phyloP scores from a whole-genome alignment of 2,888 invertebrate genomes.

The Aphidius colemani region DNA sequence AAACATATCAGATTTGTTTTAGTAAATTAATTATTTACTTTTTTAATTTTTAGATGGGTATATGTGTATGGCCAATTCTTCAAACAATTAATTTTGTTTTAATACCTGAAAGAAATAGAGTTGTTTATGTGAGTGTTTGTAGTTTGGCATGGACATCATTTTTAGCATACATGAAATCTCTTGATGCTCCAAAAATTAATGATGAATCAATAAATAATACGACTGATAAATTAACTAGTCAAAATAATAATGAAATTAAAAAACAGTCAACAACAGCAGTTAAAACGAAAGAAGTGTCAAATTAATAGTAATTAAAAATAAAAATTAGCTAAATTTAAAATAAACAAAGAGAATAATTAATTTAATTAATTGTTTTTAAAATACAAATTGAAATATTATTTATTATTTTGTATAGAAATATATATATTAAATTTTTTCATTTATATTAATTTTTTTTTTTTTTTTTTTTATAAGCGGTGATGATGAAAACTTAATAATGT shows the following conservation, averaged over 20 bases:
- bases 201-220: background rate
- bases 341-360: background rate
- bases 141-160: conserved; percentile 79
- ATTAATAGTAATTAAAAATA: conserved; percentile 5
- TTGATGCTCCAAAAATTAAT: conserved; percentile 53
- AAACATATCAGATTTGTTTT: too few species aligned
- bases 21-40: background rate
- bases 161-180: conserved; percentile 77
- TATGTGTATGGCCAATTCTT: conserved; percentile 72
- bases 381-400: too few species aligned
- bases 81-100: conserved; percentile 76
- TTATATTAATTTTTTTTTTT: too few species aligned
- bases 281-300: conserved; percentile 19
- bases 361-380: too few species aligned
- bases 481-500: too few species aligned
- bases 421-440: too few species aligned
- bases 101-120: conserved; percentile 73
- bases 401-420: too few species aligned
- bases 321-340: background rate
- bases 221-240: too few species aligned
- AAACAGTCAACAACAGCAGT: conserved; percentile 3
- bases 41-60: conserved; percentile 66
- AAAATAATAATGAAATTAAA: background rate
- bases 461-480: too few species aligned
- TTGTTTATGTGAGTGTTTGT: conserved; percentile 73